Evolutionary conservation across 1,140 invertebrate genomes (phyloP).

Genomic region (Acyrthosiphon pisum): DNA sequence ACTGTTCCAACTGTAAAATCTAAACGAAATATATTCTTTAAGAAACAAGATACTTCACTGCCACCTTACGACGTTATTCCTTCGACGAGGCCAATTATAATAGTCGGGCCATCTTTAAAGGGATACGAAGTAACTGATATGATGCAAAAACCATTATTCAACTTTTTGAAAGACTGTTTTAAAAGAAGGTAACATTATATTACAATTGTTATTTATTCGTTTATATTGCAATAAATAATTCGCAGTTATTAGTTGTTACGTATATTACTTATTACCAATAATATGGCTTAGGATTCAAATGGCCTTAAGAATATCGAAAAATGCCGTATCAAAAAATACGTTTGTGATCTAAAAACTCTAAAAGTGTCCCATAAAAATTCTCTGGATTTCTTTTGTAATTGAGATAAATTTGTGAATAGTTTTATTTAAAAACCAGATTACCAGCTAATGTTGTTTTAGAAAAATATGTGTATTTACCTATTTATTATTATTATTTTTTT

Average conservation of each 20-base stretch:
- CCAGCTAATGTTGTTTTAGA: too few species aligned
- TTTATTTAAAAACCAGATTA: too few species aligned
- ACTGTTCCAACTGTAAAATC: slow-evolving; percentile 93
- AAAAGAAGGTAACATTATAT: slow-evolving; percentile 79
- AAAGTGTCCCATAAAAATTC: too few species aligned
- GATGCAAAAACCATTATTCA: slow-evolving; percentile 99
- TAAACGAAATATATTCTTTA: slow-evolving; percentile 98
- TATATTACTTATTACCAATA: too few species aligned
- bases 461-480: too few species aligned
- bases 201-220: not conserved
- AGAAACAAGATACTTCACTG: slow-evolving; percentile 95
- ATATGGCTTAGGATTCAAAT: too few species aligned
- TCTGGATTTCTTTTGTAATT: too few species aligned
- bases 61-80: slow-evolving; percentile 99
- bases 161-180: slow-evolving; percentile 97
- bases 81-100: slow-evolving; percentile 98
- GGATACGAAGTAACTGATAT: slow-evolving; percentile 99
- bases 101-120: slow-evolving; percentile 98
- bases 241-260: not conserved
- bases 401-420: too few species aligned
- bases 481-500: too few species aligned
- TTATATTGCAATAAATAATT: not conserved
- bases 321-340: too few species aligned
- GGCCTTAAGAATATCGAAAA: too few species aligned
- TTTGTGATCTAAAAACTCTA: too few species aligned